Base-by-base conservation (phyloP, 2,888 invertebrate species). In the Polydesmus complanatus region DNA sequence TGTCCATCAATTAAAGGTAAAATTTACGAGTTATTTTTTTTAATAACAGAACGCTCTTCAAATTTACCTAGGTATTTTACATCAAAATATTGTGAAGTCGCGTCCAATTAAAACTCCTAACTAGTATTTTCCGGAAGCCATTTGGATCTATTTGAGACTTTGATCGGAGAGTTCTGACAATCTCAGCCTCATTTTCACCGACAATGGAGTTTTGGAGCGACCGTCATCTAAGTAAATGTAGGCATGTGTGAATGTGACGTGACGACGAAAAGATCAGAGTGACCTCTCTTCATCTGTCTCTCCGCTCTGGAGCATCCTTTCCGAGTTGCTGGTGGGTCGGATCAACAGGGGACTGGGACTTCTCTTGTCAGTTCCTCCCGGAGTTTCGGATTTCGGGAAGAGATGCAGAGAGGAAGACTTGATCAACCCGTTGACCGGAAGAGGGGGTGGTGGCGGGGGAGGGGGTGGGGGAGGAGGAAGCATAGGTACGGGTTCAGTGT, bases 261-360 rank as follows among this genome's bases (percentile, higher is more conserved):
- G 37, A 37, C 37, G 37, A 8, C 37, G 37, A 37, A 37, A 37
- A 37, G 37, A 37, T 37, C 37, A 58, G 58, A 58, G 58, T 19
- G 58, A 58, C 27, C 26, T 22, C 8, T 58, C 58, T 14, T 48
- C 57, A 2, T 58, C 58, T 23, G 37, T 14, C 37, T 51, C 52
- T 11, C 53, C 3, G 8, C 50, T 47, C 21, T 48, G 58, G 1
- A 58, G 53, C 58, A 58, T 58, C 52, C 26, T 22, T 26, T 58
- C 58, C 1, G 58, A 26, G 27, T 52, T 58, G 52, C 25, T 58
- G 14, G 5, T 37, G 11, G 58, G 52, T 23, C 58, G 23, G 8
- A 37, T 8, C 37, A 37, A 14, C 26, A 58, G 52, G 23, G 58
- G 58, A 52, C 58, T 58, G 18, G 51, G 58, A n/a, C 26, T 58